Evolutionary conservation across 30 jellyfish, hydroid and myxozoan genomes (phyloP).

Genomic region (Nemopilema nomurai): DNA sequence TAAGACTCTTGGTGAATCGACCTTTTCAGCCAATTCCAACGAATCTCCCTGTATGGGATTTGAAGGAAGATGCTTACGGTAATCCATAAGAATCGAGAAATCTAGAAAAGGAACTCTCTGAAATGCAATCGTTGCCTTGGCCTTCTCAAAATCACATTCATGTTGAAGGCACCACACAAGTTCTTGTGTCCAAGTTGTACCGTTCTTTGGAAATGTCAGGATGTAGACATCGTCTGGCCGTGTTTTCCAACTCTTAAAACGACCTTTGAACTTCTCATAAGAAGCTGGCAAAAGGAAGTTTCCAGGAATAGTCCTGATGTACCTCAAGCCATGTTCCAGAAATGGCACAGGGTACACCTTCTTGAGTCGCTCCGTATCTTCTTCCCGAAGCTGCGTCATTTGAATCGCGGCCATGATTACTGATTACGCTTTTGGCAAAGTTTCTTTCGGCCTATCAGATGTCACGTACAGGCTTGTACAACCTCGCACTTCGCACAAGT

Average conservation of each 20-base stretch:
- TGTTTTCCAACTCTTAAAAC: background rate
- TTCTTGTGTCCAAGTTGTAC: conserved; percentile 49
- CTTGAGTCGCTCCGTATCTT: background rate
- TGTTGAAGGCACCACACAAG: background rate
- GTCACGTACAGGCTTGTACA: no score
- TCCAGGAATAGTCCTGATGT: conserved; percentile 30
- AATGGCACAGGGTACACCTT: background rate
- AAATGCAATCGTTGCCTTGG: background rate
- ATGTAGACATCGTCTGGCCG: conserved; percentile 35
- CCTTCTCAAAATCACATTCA: conserved; percentile 1
- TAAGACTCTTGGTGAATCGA: conserved; percentile 31
- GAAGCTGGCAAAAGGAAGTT: conserved; percentile 19
- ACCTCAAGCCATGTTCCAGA: conserved; percentile 5
- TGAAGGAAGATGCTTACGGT: background rate
- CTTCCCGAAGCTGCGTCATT: background rate
- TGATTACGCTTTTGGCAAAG: no score
- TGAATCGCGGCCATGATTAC: background rate
- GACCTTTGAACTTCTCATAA: conserved; percentile 21
- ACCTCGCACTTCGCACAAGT: no score
- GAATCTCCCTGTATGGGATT: no score
- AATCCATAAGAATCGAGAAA: background rate
- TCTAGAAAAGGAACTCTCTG: conserved; percentile 17
- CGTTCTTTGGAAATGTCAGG: conserved; percentile 29
- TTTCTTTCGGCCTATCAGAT: no score
- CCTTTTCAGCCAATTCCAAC: background rate